phyloP scores from a whole-genome alignment of 2,888 invertebrate genomes.

The Spodoptera picta region DNA sequence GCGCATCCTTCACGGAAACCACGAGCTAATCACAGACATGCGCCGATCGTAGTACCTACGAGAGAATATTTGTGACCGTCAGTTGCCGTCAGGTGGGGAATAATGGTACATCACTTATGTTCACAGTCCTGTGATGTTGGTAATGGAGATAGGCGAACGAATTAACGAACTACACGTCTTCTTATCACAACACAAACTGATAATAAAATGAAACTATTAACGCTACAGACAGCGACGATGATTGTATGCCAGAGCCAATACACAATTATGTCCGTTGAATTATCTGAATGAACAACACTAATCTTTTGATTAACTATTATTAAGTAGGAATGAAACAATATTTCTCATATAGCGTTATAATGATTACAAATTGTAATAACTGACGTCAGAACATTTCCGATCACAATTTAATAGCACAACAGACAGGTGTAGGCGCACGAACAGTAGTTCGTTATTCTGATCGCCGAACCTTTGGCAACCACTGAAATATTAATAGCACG shows the following conservation, averaged over 20 bases:
- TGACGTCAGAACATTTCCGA: not conserved
- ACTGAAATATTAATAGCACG: slow-evolving; percentile 53
- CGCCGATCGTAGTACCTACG: slow-evolving; percentile 19
- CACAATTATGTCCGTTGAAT: too few species aligned
- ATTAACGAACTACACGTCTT: too few species aligned
- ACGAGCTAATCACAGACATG: slow-evolving; percentile 49
- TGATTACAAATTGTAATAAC: too few species aligned
- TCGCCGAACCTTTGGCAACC: slow-evolving; percentile 41
- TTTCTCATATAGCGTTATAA: not conserved
- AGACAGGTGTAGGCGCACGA: slow-evolving; percentile 31
- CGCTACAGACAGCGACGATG: too few species aligned
- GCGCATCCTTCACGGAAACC: slow-evolving; percentile 66
- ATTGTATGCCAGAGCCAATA: too few species aligned
- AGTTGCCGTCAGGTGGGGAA: slow-evolving; percentile 7
- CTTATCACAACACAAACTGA: too few species aligned
- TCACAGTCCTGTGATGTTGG: slow-evolving; percentile 2
- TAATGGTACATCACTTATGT: not conserved
- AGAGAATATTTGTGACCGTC: slow-evolving; percentile 24
- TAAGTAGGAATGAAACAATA: too few species aligned
- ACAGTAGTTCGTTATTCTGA: slow-evolving; percentile 48
- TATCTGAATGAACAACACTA: too few species aligned
- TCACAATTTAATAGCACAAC: slow-evolving; percentile 2
- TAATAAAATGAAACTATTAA: too few species aligned
- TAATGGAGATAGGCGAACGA: not conserved
- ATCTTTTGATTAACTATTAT: too few species aligned